Evolutionary conservation across 1,140 invertebrate species (phyloP), one percentile per base, ranked within the genome.

Genomic region (Luehdorfia chinensis): DNA sequence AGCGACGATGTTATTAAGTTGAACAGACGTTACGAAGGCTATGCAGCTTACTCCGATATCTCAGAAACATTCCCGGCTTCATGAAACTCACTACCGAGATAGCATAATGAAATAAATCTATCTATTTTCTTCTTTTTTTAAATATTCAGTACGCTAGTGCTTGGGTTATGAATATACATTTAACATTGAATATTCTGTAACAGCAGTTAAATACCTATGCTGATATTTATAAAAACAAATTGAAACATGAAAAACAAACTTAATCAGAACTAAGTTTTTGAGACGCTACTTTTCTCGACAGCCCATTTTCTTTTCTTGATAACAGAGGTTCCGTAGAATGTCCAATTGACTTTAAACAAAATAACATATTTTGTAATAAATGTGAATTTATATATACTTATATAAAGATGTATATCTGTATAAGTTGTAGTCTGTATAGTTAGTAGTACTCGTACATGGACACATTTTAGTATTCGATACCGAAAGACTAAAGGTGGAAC

Each of bases 221-320:
- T 21, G 6, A 3, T 21, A 3, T 3, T 21, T 21, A 21, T 21
- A 21, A 21, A 21, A 54, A 58, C 34, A 49, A 39, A 51, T 9
- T 46, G 18, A 34, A 50, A 50, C 34, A 49, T 43, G 51, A 71
- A 63, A 65, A 60, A 64, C 44, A 71, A 66, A 68, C 57, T 58
- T 68, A 73, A 76, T 73, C 67, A 71, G 53, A 61, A 65, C 59
- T 56, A 57, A 74, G 59, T 74, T 73, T 59, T 52, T 47, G 56
- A 50, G 56, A 47, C 54, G 58, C 50, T 62, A 64, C 66, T 70
- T 57, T 62, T 66, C 66, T 59, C 53, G 19, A 47, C 46, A 12
- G 33, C 46, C 53, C 56, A 54, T 63, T 53, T 59, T 58, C 54
- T 51, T 50, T 50, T 47, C 50, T 49, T 32, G 45, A 54, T 62